These are phyloP conservation scores for Phragmatobia fuliginosa DNA, from an alignment of 2,888 invertebrate genomes.

Conservation along the genomic window DNA sequence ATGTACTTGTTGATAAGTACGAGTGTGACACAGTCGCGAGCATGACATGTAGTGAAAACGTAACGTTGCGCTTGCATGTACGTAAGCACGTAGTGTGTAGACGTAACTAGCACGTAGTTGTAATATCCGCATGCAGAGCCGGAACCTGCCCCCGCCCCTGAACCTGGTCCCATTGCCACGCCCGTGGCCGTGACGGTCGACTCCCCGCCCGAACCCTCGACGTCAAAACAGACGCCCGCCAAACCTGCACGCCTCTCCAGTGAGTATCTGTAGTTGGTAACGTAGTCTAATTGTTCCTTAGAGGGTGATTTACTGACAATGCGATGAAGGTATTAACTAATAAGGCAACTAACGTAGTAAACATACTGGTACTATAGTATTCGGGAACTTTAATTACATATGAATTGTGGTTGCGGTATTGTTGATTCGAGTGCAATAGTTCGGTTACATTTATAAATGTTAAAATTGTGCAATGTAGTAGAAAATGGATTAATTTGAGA, in stretches of 20 bases:
- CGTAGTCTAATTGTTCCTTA: background rate
- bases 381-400: background rate
- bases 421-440: background rate
- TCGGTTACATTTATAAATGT: too few relatives aligned
- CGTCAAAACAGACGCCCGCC: constrained; percentile 77
- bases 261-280: constrained; percentile 69
- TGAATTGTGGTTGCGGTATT: background rate
- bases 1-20: background rate
- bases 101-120: constrained; percentile 82
- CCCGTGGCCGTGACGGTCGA: constrained; percentile 46
- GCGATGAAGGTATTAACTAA: background rate
- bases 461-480: background rate
- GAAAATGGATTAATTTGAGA: background rate
- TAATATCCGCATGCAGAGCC: constrained; percentile 81
- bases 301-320: constrained; percentile 14
- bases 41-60: constrained; percentile 55
- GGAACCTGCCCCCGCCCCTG: constrained; percentile 53
- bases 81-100: constrained; percentile 74
- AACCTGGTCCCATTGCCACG: constrained; percentile 44
- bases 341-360: too few relatives aligned
- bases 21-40: constrained; percentile 36
- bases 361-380: background rate
- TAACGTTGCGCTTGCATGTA: constrained; percentile 62
- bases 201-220: constrained; percentile 60
- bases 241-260: constrained; percentile 83